These are phyloP conservation scores for Epizoanthus rinbou DNA, from an alignment of 92 coral and sea anemone species.

Conservation along the genomic window DNA sequence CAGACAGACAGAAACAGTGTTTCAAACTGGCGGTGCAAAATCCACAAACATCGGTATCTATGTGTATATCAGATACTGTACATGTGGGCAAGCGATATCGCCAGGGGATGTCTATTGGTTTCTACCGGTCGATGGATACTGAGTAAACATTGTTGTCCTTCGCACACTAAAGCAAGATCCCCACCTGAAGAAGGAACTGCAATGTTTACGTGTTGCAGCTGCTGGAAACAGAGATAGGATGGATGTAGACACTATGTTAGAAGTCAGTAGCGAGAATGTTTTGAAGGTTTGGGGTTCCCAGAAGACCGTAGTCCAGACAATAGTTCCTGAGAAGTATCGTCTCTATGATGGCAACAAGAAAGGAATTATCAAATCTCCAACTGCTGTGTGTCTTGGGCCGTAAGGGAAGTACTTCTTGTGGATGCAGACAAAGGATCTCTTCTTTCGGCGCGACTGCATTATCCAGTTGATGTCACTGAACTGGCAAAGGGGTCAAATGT, in stretches of 20 bases:
- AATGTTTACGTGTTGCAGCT: background rate
- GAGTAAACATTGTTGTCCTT: constrained; percentile 27
- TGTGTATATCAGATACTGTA: constrained; percentile 5
- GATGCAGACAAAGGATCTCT: constrained; percentile 26
- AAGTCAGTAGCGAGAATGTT: constrained; percentile 12
- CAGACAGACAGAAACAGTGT: constrained; percentile 28
- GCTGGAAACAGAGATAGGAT: constrained; percentile 9
- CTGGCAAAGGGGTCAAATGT: constrained; percentile 33
- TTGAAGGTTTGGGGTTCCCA: constrained; percentile 7
- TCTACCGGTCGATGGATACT: constrained; percentile 23
- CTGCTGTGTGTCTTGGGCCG: constrained; percentile 28
- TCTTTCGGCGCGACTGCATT: constrained; percentile 33
- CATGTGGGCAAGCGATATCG: constrained; percentile 39
- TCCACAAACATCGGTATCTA: background rate
- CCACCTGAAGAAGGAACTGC: constrained; percentile 1
- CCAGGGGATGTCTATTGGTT: constrained; percentile 27
- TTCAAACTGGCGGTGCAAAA: constrained; percentile 32
- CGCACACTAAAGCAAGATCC: constrained; percentile 29
- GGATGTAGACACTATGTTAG: constrained; percentile 23
- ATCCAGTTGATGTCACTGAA: constrained; percentile 39
- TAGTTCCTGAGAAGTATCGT: constrained; percentile 37
- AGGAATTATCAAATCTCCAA: constrained; percentile 6
- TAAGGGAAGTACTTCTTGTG: constrained; percentile 22
- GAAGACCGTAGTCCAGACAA: constrained; percentile 20
- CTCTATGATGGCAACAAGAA: constrained; percentile 29